Evolutionary conservation across 1,140 invertebrate genomes (phyloP).

Genomic region (Elymnias hypermnestra): DNA sequence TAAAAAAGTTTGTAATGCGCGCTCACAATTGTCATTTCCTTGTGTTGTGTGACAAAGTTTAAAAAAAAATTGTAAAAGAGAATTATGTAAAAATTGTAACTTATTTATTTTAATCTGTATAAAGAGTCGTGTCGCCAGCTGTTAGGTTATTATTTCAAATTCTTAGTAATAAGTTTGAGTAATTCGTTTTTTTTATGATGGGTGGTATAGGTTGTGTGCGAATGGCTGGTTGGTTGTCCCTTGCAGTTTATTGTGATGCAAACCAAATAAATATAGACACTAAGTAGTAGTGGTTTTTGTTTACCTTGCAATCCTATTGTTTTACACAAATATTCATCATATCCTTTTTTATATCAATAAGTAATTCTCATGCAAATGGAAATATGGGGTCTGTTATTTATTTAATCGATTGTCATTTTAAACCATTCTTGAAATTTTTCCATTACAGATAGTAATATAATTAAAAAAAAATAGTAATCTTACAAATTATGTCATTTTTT

Average conservation of each 20-base stretch:
- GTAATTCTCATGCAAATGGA: too few relatives aligned
- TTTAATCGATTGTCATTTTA: too few relatives aligned
- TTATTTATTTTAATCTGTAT: conserved; percentile 32
- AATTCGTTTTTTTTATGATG: conserved; percentile 26
- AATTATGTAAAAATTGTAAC: conserved; percentile 31
- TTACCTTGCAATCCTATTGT: not conserved
- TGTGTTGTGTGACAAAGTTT: conserved; percentile 19
- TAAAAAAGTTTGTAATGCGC: conserved; percentile 10
- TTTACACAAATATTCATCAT: too few relatives aligned
- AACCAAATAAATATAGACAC: conserved; percentile 64
- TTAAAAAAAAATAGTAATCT: too few relatives aligned
- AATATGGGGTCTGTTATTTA: too few relatives aligned
- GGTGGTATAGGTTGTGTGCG: conserved; percentile 28
- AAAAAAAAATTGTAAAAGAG: conserved; percentile 35
- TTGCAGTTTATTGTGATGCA: conserved; percentile 51
- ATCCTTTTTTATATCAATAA: too few relatives aligned
- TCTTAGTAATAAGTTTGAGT: conserved; percentile 25
- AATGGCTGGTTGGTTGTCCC: conserved; percentile 34
- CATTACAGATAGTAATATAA: too few relatives aligned
- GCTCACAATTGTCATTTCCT: conserved; percentile 16
- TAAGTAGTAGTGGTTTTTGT: conserved; percentile 34
- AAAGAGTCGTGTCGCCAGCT: conserved; percentile 25
- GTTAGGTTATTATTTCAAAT: conserved; percentile 28
- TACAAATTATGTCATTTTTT: too few relatives aligned
- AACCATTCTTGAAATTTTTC: too few relatives aligned